A percentile compares a stretch with the other conserved stretches of the same genome.
These are phyloP conservation scores for Acanthurus leucopareius DNA, from an alignment of 2,797 vertebrate species.

Conservation along the genomic window DNA sequence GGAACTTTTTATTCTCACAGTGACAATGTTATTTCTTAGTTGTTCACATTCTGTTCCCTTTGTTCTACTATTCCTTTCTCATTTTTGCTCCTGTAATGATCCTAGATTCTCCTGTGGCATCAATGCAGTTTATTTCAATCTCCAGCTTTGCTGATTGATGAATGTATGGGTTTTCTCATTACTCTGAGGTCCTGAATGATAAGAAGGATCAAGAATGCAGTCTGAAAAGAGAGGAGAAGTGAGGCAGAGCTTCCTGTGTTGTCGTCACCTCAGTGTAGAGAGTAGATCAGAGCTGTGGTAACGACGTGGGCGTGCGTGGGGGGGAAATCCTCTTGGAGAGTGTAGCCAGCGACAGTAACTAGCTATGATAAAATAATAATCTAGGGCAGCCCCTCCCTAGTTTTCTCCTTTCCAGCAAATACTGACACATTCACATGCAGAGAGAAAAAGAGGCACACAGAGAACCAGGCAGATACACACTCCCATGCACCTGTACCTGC, in stretches of 20 bases:
- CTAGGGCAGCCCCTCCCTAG: conserved; percentile 81
- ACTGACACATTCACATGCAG: conserved; percentile 34
- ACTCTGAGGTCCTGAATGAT: conserved; percentile 15
- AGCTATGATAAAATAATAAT: conserved; percentile 86
- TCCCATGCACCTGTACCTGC: conserved; percentile 53
- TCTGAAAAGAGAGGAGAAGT: conserved; percentile 32
- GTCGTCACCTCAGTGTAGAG: conserved; percentile 51
- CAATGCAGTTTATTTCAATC: not conserved
- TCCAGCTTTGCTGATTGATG: conserved; percentile 4
- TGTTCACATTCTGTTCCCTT: not conserved
- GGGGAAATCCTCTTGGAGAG: conserved; percentile 77
- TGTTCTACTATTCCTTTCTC: not conserved
- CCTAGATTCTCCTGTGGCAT: not conserved
- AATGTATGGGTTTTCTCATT: conserved; percentile 8
- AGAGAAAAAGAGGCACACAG: conserved; percentile 9
- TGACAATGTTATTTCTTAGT: not conserved
- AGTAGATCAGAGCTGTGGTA: conserved; percentile 59
- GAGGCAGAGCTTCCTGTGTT: conserved; percentile 28
- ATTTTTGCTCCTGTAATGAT: not conserved
- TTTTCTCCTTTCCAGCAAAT: conserved; percentile 57
- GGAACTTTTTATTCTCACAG: not conserved
- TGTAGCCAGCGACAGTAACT: conserved; percentile 70
- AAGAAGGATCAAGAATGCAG: conserved; percentile 15
- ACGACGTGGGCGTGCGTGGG: conserved; percentile 48
- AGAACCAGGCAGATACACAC: conserved; percentile 35